phyloP scores from a whole-genome alignment of 2,113 vertebrate genomes.

The Ibidorhyncha struthersii region DNA sequence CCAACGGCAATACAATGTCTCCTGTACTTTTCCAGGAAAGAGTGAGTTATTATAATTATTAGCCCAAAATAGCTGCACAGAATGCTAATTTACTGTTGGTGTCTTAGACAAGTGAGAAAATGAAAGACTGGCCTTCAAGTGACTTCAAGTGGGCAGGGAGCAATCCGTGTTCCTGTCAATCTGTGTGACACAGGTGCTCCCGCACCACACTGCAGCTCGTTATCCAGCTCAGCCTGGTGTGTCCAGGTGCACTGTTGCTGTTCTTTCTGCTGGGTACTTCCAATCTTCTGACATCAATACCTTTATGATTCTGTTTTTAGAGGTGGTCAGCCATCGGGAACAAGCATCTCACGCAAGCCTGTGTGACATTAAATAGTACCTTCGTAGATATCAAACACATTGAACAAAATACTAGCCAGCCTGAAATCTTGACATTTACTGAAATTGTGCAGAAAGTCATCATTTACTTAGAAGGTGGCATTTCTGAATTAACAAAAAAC shows the following conservation, averaged over 20 bases:
- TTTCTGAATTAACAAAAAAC: slow-evolving; percentile 61
- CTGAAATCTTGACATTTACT: slow-evolving; percentile 52
- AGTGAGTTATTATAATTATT: neutral
- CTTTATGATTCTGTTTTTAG: neutral
- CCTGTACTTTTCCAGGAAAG: neutral
- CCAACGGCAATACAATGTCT: neutral
- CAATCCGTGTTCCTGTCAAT: neutral
- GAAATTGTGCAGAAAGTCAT: slow-evolving; percentile 56
- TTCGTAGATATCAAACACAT: neutral
- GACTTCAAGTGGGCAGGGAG: neutral
- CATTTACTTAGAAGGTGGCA: slow-evolving; percentile 50
- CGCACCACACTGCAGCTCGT: neutral
- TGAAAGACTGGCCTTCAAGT: neutral
- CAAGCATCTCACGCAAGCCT: neutral
- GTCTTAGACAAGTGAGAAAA: neutral
- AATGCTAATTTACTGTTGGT: neutral
- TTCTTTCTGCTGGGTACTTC: neutral
- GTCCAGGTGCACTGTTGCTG: neutral
- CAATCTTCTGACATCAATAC: neutral
- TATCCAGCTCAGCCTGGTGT: neutral
- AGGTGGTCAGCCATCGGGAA: neutral
- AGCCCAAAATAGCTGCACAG: neutral
- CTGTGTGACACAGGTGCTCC: neutral
- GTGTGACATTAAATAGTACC: neutral
- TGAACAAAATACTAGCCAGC: slow-evolving; percentile 62